Conservation (phyloP, 1,140 invertebrate species). For the Brachionus paranguensis region DNA sequence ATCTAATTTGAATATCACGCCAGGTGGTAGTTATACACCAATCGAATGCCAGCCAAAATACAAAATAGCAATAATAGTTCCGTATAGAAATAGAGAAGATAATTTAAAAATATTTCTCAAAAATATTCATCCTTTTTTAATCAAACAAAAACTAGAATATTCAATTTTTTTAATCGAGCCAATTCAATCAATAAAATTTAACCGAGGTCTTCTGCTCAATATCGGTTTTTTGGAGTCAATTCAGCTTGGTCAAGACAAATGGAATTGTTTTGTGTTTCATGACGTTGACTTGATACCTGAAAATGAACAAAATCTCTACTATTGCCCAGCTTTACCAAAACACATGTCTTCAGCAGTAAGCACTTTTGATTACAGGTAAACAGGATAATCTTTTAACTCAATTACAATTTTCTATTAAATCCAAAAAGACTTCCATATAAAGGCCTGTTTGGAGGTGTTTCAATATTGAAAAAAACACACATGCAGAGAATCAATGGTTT, state of each 20-base stretch:
- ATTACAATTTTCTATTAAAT: neutral
- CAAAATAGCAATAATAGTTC: constrained; percentile 70
- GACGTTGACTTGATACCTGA: constrained; percentile 86
- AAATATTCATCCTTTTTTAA: constrained; percentile 81
- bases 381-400: neutral
- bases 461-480: constrained; percentile 59
- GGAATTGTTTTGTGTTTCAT: constrained; percentile 76
- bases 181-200: constrained; percentile 61
- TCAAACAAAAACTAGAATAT: constrained; percentile 77
- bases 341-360: constrained; percentile 56
- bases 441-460: constrained; percentile 68
- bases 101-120: constrained; percentile 72
- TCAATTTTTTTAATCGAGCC: constrained; percentile 82
- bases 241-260: constrained; percentile 59
- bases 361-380: constrained; percentile 10
- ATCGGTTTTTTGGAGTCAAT: constrained; percentile 62
- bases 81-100: constrained; percentile 72
- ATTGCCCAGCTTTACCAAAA: constrained; percentile 75
- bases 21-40: neutral
- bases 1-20: neutral
- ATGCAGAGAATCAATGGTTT: constrained; percentile 76
- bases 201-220: constrained; percentile 83
- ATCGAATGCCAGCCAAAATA: neutral
- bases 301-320: constrained; percentile 78
- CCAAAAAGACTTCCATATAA: constrained; percentile 65